These are phyloP conservation scores for Gopherus flavomarginatus DNA, from an alignment of 2,113 vertebrate genomes.

Conservation along the genomic window DNA sequence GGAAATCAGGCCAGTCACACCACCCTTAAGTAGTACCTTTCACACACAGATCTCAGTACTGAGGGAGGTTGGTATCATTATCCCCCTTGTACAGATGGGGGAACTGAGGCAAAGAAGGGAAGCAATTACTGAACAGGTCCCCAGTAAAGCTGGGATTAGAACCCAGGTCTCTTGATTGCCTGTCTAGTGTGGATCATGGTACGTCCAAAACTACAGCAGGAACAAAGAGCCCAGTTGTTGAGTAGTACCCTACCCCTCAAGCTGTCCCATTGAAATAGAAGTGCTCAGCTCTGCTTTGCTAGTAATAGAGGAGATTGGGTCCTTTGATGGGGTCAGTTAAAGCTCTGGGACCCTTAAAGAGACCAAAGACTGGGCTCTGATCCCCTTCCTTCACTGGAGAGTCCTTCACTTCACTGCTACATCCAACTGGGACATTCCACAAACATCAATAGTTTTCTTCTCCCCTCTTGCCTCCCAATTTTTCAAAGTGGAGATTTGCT, in stretches of 20 bases:
- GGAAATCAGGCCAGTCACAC: background rate
- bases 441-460: background rate
- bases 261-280: background rate
- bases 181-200: background rate
- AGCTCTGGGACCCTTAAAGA: too few relatives aligned
- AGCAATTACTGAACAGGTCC: background rate
- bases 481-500: background rate
- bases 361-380: background rate
- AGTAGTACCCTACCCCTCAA: background rate
- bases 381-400: fast-evolving
- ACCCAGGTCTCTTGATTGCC: fast-evolving
- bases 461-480: background rate
- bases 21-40: fast-evolving
- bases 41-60: background rate
- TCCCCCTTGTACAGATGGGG: background rate
- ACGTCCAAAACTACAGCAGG: background rate
- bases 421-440: background rate
- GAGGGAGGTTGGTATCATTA: background rate
- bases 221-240: background rate
- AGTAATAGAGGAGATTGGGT: fast-evolving
- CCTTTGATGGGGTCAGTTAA: too few relatives aligned
- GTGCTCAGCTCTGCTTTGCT: fast-evolving
- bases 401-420: fast-evolving
- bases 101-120: background rate
- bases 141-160: background rate